phyloP scores from a whole-genome alignment of 2,797 vertebrate genomes.

The Poliocrania exsul region DNA sequence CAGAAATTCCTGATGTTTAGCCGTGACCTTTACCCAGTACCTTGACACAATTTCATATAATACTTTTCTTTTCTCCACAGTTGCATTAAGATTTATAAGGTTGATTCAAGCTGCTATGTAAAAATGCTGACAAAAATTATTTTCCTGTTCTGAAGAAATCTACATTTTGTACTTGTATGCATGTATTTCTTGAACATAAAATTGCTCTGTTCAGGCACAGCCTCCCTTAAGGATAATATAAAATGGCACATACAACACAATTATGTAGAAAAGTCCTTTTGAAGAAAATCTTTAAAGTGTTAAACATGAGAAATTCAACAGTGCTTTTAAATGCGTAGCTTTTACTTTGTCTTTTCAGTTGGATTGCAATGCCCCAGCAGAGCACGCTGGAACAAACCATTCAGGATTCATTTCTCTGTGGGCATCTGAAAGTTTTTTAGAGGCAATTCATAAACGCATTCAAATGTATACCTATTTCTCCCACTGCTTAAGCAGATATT shows the following conservation, averaged over 20 bases:
- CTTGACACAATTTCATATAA: background rate
- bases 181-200: background rate
- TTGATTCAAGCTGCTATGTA: background rate
- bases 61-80: background rate
- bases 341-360: slow-evolving; percentile 13
- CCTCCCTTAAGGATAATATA: background rate
- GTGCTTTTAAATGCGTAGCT: slow-evolving; percentile 24
- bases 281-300: background rate
- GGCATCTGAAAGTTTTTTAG: slow-evolving; percentile 10
- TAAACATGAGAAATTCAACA: background rate
- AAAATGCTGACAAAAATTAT: slow-evolving; percentile 15
- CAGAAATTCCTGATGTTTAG: background rate
- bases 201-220: background rate
- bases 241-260: background rate
- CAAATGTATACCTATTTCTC: slow-evolving; percentile 1
- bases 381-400: slow-evolving; percentile 5
- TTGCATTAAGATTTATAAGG: background rate
- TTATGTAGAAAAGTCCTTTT: background rate
- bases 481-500: slow-evolving; percentile 15
- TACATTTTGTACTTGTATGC: background rate
- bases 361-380: slow-evolving; percentile 25
- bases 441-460: slow-evolving; percentile 42
- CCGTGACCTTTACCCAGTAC: background rate
- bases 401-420: slow-evolving; percentile 36
- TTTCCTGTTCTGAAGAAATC: background rate